Conservation (phyloP, 2,797 vertebrate genomes). For the Peromyscus attwateri region DNA sequence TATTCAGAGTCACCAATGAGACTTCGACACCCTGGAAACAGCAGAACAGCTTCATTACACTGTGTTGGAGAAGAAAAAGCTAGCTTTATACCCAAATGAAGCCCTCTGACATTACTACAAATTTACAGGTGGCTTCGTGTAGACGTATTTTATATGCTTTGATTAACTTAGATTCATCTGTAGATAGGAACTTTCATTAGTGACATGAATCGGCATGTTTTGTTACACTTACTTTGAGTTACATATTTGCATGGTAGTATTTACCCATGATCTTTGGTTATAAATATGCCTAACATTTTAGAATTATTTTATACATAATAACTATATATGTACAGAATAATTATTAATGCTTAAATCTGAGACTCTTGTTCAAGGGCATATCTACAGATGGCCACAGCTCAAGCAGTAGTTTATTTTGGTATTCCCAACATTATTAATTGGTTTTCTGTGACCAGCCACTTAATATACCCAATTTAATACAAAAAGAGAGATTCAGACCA, state of each 20-base stretch:
- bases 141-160: background rate
- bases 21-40: background rate
- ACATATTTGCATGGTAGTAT: background rate
- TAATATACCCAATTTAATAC: constrained; percentile 27
- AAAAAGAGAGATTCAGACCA: constrained; percentile 57
- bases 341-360: constrained; percentile 44
- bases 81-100: constrained; percentile 21
- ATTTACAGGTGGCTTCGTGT: background rate
- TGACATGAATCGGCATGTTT: background rate
- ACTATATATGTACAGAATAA: background rate
- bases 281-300: background rate
- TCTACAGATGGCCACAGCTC: background rate
- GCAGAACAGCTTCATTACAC: background rate
- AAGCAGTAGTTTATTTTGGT: constrained; percentile 29
- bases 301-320: background rate
- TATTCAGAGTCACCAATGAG: background rate
- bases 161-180: background rate
- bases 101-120: constrained; percentile 9
- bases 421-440: constrained; percentile 26
- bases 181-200: constrained; percentile 9
- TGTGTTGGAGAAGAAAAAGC: background rate
- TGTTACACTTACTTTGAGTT: background rate
- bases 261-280: background rate
- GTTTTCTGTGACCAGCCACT: background rate
- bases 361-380: background rate